Conservation (phyloP, 1,140 invertebrate genomes). For the Venturia canescens region DNA sequence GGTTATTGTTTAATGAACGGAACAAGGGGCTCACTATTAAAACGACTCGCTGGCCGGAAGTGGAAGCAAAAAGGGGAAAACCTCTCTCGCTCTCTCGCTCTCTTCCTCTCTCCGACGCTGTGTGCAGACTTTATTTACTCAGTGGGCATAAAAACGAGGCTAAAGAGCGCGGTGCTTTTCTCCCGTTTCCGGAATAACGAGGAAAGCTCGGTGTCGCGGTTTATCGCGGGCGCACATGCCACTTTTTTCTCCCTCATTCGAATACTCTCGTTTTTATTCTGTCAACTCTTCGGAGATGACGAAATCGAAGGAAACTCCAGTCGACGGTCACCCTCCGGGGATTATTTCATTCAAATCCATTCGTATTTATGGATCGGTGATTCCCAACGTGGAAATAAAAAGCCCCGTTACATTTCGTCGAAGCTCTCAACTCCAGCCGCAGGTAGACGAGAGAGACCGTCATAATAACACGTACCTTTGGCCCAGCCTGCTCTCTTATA, state of each 20-base stretch:
- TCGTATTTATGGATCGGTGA: conserved; percentile 25
- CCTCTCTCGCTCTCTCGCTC: not conserved
- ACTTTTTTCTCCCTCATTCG: not conserved
- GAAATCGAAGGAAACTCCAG: not conserved
- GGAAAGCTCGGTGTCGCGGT: not conserved
- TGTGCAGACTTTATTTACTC: conserved; percentile 31
- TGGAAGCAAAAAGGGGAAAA: not conserved
- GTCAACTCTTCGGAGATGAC: not conserved
- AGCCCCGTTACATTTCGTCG: not conserved
- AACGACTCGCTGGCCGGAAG: conserved; percentile 45
- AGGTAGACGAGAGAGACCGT: no score
- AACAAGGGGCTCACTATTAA: conserved; percentile 42
- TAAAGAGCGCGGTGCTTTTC: conserved; percentile 35
- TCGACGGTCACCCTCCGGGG: not conserved
- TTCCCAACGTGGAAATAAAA: not conserved
- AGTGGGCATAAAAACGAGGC: conserved; percentile 1
- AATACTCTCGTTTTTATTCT: not conserved
- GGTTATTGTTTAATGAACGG: conserved; percentile 39
- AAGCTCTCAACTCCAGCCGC: not conserved
- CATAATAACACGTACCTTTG: no score
- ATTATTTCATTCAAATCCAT: conserved; percentile 37
- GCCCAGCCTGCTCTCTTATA: not conserved
- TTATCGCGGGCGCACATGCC: not conserved
- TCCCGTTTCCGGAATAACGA: conserved; percentile 37
- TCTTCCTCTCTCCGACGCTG: not conserved